phyloP scores from a whole-genome alignment of 2,888 invertebrate species.

The Chironomus riparius region DNA sequence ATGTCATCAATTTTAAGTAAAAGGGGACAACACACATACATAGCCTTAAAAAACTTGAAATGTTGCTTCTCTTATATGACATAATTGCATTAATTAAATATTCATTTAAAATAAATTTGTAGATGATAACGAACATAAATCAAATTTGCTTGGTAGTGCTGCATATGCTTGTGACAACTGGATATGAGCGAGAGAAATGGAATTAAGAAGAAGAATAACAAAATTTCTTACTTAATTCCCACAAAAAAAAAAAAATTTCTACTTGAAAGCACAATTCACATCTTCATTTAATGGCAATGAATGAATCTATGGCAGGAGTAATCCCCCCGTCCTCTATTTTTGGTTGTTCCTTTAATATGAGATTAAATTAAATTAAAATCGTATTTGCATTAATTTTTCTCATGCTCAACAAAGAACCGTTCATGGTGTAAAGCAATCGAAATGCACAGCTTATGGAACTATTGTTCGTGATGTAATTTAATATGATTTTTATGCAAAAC shows the following conservation, averaged over 20 bases:
- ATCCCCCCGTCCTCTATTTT: no score
- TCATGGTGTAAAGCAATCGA: neutral
- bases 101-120: constrained; percentile 20
- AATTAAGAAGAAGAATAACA: no score
- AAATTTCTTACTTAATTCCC: no score
- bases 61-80: neutral
- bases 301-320: no score
- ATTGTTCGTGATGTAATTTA: constrained; percentile 16
- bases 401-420: neutral
- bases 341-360: neutral
- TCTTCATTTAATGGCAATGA: neutral
- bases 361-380: constrained; percentile 19
- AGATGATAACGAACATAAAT: constrained; percentile 12
- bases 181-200: neutral
- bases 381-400: neutral
- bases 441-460: neutral
- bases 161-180: constrained; percentile 5
- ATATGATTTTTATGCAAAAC: constrained; percentile 26
- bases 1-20: neutral
- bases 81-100: constrained; percentile 26
- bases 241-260: neutral
- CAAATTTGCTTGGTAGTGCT: constrained; percentile 1
- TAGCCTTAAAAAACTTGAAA: neutral
- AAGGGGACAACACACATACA: neutral
- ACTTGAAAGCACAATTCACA: neutral